Evolutionary conservation across 2,888 invertebrate genomes (phyloP), one percentile per base, ranked within the genome.

Genomic region (Thymelicus sylvestris): DNA sequence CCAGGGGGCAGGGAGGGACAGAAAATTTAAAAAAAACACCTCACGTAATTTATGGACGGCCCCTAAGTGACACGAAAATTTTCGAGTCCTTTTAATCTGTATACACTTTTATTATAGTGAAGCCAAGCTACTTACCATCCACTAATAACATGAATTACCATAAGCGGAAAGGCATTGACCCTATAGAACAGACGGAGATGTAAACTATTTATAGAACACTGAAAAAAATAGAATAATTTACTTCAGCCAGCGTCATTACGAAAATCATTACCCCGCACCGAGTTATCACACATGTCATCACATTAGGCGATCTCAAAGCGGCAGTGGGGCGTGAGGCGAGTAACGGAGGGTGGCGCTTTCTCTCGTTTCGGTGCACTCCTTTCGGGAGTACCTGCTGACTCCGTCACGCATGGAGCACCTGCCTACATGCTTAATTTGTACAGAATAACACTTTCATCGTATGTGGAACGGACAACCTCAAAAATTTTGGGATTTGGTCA

Each of bases 291-390:
- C 63, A 19, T 13, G 57, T 59, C 63, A 64, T 69, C 64, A 64
- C 59, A 69, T 69, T 69, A 69, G 19, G 7, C 41, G 39, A 48
- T 24, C 15, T 65, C 15, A 44, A 13, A 24, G 31, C 55, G 64
- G 64, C 64, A 50, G 48, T 65, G 64, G 63, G 48, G 64, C 69
- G 60, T 70, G 69, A 70, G 66, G 47, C 64, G 72, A 75, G 72
- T 77, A 77, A 78, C 77, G 76, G 77, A 78, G 89, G 90, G 80
- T 84, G 79, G 86, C 38, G 41, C 92, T 92, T 92, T 92, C 92
- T 87, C 92, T 89, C 82, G 83, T 87, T 85, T 80, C 77, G 81
- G 79, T 85, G 88, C 80, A 85, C 90, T 85, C 85, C 83, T 88
- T 90, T 89, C 79, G 81, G 80, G 74, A 74, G 79, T 72, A 74